A percentile compares a stretch with the other conserved stretches of the same genome.
These are phyloP conservation scores for Accipiter superciliosus DNA, from an alignment of 2,797 vertebrate species.

Conservation along the genomic window DNA sequence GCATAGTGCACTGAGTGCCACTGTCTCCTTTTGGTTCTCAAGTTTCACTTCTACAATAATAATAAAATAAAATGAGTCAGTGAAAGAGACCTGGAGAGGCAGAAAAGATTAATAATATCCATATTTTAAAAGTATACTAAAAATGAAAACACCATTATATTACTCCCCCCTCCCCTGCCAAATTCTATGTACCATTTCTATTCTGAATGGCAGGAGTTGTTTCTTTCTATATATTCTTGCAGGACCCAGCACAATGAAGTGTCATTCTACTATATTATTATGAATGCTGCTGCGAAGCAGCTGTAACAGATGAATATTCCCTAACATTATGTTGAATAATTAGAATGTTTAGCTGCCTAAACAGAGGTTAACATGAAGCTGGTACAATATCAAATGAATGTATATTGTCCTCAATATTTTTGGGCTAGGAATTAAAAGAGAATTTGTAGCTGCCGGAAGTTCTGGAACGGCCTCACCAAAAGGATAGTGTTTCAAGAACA, in stretches of 20 bases:
- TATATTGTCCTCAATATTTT: not conserved
- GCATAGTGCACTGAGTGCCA: not conserved
- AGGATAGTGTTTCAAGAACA: constrained; percentile 7
- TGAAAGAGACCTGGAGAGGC: not conserved
- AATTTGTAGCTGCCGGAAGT: not conserved
- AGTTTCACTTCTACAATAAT: not conserved
- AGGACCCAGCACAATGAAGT: not conserved
- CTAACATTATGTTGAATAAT: not conserved
- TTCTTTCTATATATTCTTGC: not conserved
- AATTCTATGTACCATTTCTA: not conserved
- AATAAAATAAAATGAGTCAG: not conserved
- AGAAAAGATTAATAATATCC: not conserved
- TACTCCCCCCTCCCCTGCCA: not conserved
- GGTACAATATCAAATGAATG: not conserved
- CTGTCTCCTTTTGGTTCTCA: not conserved
- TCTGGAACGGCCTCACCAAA: not conserved
- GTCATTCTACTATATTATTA: not conserved
- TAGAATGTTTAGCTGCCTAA: not conserved
- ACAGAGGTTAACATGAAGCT: not conserved
- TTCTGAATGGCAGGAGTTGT: not conserved
- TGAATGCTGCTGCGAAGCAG: not conserved
- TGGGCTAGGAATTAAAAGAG: not conserved
- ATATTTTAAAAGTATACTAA: not conserved
- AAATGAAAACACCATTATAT: not conserved
- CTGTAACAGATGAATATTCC: not conserved